A percentile compares a stretch with the other conserved stretches of the same genome.
These are phyloP conservation scores for Tigriopus japonicus DNA, from an alignment of 1,140 invertebrate species.

Conservation along the genomic window DNA sequence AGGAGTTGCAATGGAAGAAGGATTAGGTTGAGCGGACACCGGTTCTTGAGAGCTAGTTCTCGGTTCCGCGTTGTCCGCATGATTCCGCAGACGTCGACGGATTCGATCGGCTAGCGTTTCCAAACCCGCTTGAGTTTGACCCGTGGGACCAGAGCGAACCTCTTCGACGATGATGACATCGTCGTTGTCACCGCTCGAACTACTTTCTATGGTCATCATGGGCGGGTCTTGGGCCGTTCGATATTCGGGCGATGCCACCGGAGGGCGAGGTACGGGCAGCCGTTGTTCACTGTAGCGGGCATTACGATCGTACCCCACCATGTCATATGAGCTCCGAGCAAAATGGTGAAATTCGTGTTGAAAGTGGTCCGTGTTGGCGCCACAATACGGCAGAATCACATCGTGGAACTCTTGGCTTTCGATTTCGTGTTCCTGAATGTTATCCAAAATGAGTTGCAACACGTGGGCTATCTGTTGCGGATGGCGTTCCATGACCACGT, in stretches of 20 bases:
- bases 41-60: no score
- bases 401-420: conserved; percentile 46
- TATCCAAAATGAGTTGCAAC: conserved; percentile 42
- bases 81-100: no score
- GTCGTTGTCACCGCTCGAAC: not conserved
- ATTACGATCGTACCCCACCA: conserved; percentile 38
- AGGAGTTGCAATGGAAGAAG: no score
- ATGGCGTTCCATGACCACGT: conserved; percentile 19
- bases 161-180: not conserved
- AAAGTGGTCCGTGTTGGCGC: conserved; percentile 34
- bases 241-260: no score
- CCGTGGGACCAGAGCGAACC: not conserved
- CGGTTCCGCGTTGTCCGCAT: no score
- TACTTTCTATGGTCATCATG: not conserved
- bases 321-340: conserved; percentile 60
- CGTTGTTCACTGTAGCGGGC: not conserved
- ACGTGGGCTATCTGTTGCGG: conserved; percentile 38
- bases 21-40: no score
- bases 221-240: not conserved
- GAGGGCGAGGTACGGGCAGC: not conserved
- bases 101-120: no score
- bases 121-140: no score
- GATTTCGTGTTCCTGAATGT: conserved; percentile 47
- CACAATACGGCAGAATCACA: conserved; percentile 26
- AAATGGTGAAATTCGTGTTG: conserved; percentile 72